Evolutionary conservation across 2,113 vertebrate genomes (phyloP).

Genomic region (Empidonax alnorum): DNA sequence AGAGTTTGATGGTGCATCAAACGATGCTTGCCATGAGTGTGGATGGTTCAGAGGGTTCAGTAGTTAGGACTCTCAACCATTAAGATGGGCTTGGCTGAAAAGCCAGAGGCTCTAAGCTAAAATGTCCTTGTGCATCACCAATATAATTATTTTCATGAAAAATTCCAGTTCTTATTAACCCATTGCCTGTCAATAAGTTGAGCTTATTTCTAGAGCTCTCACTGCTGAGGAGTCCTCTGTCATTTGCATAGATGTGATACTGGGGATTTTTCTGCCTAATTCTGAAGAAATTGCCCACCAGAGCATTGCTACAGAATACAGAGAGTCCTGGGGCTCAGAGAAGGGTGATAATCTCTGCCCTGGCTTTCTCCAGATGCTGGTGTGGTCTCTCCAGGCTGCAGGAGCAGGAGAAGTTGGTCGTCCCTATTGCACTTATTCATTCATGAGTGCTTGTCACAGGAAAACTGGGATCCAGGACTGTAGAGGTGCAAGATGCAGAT

Average conservation of each 20-base stretch:
- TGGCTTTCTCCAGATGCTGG: background rate
- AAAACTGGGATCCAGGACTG: background rate
- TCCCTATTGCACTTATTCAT: background rate
- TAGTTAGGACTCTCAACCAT: background rate
- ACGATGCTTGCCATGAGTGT: background rate
- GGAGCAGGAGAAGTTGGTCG: background rate
- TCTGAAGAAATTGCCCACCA: background rate
- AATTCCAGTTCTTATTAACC: background rate
- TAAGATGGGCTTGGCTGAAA: background rate
- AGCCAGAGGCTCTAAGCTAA: background rate
- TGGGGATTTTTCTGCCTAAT: background rate
- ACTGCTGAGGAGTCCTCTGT: slow-evolving; percentile 3
- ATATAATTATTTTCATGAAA: background rate
- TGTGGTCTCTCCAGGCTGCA: background rate
- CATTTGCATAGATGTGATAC: background rate
- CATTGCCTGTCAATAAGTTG: background rate
- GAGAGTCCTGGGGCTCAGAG: background rate
- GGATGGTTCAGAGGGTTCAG: background rate
- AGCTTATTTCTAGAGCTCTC: background rate
- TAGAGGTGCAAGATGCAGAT: background rate
- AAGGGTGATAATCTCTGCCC: background rate
- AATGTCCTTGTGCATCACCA: background rate
- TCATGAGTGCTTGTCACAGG: background rate
- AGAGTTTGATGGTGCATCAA: background rate
- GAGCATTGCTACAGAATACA: background rate